Base-by-base conservation (phyloP, 2,113 vertebrate species). In the Promerops cafer region DNA sequence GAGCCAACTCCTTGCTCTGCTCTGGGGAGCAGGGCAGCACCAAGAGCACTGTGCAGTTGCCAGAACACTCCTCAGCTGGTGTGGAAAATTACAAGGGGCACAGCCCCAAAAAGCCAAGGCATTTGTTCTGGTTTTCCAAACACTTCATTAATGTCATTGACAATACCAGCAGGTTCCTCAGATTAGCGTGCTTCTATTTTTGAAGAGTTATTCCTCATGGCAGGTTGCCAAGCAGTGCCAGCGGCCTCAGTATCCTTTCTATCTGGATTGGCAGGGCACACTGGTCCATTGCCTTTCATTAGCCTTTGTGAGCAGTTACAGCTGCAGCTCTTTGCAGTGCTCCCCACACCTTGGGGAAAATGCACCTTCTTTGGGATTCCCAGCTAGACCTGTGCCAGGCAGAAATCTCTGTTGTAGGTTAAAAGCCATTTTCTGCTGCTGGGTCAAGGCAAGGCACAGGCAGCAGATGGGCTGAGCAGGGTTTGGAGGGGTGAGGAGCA, bases 141-240 rank as follows among this genome's bases (percentile, higher is more conserved):
- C 94, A 89, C 83, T 68, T 94, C 81, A 37, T 93, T 97, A 86
- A 61, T 74, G 83, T 94, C 94, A 93, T 70, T 87, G 94, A 82
- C 93, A 90, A 93, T 90, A 86, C 71, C 63, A 78, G 93, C 90
- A 97, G 94, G 86, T 96, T 94, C 93, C 93, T 71, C 83, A 97
- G 96, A 97, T 96, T 95, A 96, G 87, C 42, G 7, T 2, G 37
- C 77, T 97, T 93, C 97, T 98, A 95, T 97, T 97, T 97, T 95
- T 92, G 95, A 97, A 90, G 91, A 97, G 95, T 89, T 94, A 81
- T 84, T 96, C 83, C 66, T 91, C n/a, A 0, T 72, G 94, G 94
- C 90, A 39, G 70, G 44, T 83, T 86, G 90, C 93, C 96, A 76
- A 39, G 84, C n/a, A 45, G 91, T 82, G 87, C 92, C 87, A 77